phyloP scores from a whole-genome alignment of 2,797 vertebrate genomes.

The Neostethus bicornis region DNA sequence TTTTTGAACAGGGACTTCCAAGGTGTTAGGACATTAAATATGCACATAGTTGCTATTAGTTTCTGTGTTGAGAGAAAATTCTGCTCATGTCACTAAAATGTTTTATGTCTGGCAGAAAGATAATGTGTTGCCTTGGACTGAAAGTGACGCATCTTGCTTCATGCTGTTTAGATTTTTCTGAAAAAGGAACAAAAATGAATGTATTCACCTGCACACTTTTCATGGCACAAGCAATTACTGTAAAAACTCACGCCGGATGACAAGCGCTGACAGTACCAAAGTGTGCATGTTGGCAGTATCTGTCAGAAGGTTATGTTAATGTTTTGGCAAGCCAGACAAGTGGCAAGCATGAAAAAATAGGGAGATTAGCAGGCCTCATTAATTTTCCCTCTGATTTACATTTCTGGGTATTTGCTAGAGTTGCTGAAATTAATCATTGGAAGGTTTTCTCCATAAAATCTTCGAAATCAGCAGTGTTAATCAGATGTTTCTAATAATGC shows the following conservation, averaged over 20 bases:
- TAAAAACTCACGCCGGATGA: slow-evolving; percentile 34
- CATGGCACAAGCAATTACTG: slow-evolving; percentile 22
- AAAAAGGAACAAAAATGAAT: slow-evolving; percentile 4
- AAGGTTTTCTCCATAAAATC: neutral
- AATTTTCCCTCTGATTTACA: slow-evolving; percentile 36
- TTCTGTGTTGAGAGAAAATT: slow-evolving; percentile 1
- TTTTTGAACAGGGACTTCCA: neutral
- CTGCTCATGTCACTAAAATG: slow-evolving; percentile 4
- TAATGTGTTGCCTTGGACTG: slow-evolving; percentile 33
- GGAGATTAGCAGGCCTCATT: slow-evolving; percentile 37
- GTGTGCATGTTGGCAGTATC: slow-evolving; percentile 32
- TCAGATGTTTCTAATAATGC: slow-evolving; percentile 11
- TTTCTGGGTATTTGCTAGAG: slow-evolving; percentile 24
- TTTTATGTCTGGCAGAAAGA: slow-evolving; percentile 17
- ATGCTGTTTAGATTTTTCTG: slow-evolving; percentile 24
- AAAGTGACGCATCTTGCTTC: slow-evolving; percentile 27
- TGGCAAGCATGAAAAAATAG: slow-evolving; percentile 22
- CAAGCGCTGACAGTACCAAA: slow-evolving; percentile 40
- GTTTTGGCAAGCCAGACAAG: slow-evolving; percentile 45
- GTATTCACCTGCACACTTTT: slow-evolving; percentile 28
- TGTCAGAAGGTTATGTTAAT: slow-evolving; percentile 51
- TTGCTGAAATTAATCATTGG: slow-evolving; percentile 20
- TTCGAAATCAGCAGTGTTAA: slow-evolving; percentile 2
- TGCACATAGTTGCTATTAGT: slow-evolving; percentile 1
- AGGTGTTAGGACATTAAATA: neutral